Evolutionary conservation across 2,888 invertebrate species (phyloP), one percentile per base, ranked within the genome.

Genomic region (Lacanobia oleracea): DNA sequence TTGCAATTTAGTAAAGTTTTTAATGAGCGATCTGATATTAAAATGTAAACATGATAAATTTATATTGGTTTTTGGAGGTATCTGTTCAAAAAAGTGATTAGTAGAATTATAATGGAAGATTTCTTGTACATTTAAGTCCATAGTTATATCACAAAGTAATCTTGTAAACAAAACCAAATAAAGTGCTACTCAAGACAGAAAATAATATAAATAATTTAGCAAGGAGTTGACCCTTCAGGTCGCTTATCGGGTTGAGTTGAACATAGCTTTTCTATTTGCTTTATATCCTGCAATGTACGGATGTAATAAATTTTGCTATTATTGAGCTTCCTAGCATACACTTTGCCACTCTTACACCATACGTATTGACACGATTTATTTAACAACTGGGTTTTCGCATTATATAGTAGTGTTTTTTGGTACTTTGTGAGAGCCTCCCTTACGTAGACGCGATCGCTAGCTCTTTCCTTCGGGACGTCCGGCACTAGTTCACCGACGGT

Each of bases 261-360:
- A 51, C 51, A 51, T 21, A 51, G 9, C 21, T 51, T 51, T 51
- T 51, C 51, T 21, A 51, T 51, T 51, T 51, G 51, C 3, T 51
- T 50, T 8, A 50, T 50, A 50, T 50, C n/a, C n/a, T 50, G 50
- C 48, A 48, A 18, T 48, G 48, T 48, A 48, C 48, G 18, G 18
- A 48, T 18, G 18, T 48, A 48, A 48, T 48, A 48, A 48, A 48
- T 48, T 16, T 48, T 48, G 18, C 48, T 48, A 48, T 16, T 48
- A 48, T 18, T 48, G 48, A 48, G 48, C 16, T 51, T 51, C 51
- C 51, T 51, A 51, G 51, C 51, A 9, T 51, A 10, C 51, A 51
- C 51, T 51, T 51, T 51, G 21, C 51, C 51, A 51, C n/a, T 51
- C 21, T 51, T 21, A 51, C 51, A 51, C 51, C 51, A 51, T 51